Base-by-base conservation (phyloP, 2,888 invertebrate species). In the Acleris literana region DNA sequence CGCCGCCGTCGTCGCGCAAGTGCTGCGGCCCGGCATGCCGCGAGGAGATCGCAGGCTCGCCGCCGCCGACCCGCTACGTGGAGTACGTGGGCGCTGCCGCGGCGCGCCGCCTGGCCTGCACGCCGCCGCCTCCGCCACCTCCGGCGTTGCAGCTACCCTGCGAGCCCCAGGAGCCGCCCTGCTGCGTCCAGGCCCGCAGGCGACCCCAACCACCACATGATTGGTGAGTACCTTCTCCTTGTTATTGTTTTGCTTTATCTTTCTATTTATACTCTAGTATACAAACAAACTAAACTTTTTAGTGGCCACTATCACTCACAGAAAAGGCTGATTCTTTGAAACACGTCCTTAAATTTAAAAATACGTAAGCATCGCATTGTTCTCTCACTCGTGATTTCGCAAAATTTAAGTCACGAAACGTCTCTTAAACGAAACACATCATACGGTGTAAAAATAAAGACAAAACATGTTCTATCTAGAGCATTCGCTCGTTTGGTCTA, bases 71-170 rank as follows among this genome's bases (percentile, higher is more conserved):
- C 71, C 87, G 93, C 82, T 86, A 93, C 85, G 88, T 94, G 92
- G 95, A 95, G 80, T 95, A 95, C 81, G 94, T 94, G 74, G 95
- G 94, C 33, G 94, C 94, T 48, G 94, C 94, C 70, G 94, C 94
- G 39, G 94, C 94, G 5, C 88, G 95, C 64, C 92, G 94, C 72
- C 86, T 93, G 61, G 92, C 92, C 63, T 92, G 92, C 82, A 93
- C 93, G 64, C 93, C 93, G 11, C 93, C 93, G 39, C 93, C 93
- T 7, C 88, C 89, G 20, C 92, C 92, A 3, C 92, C 93, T 22
- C 93, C 93, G 1, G 86, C 88, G 64, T 84, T 92, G 49, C 92
- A 92, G 84, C 85, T 93, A 68, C 88, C 90, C 49, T 88, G 87
- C 83, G 93, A 90, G 78, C 85, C 86, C 3, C 91, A 88, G 75